Evolutionary conservation across 92 coral and sea anemone species (phyloP), one percentile per base, ranked within the genome.

Genomic region (Bergia puertoricense): DNA sequence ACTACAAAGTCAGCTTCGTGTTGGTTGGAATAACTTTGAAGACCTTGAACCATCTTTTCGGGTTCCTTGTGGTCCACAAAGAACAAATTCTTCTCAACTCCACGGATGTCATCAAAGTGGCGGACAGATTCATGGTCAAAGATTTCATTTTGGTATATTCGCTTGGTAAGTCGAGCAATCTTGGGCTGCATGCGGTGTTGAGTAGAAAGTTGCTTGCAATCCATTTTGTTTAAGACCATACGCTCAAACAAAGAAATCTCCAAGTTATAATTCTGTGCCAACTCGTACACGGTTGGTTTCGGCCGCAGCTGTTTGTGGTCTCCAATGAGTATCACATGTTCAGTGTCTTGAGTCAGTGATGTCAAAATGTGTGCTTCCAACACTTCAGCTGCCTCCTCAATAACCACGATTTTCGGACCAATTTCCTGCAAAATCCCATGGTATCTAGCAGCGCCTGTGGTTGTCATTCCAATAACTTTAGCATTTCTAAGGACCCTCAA

Each of bases 151-250:
- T 91, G 92, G 79, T 94, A 94, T 50, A 94, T 90, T 79, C 89
- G 51, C 42, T 92, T 92, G 30, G 94, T 92, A 13, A 94, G 84
- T 37, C 90, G 86, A 16, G 96, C 91, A 69, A 94, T 94, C 45
- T 88, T 88, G 22, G 96, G 96, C 4, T 94, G 89, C 96, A 94
- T 94, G 20, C 96, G 90, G 74, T 94, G 96, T 44, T 94, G 96
- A 4, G 89, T 92, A 30, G 79, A 77, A 30, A 94, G 83, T 36
- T 92, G 85, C 54, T 94, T 91, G 72, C 94, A 92, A 0, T 89
- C 89, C 86, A 94, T 89, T 15, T 85, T 91, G 90, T 92, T 94
- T 13, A 81, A 50, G 2, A 94, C 92, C 93, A 94, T 92, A 56
- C 96, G 91, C 65, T 94, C 96, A 85, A 94, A 94, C 22, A 93